phyloP scores from a whole-genome alignment of 2,888 invertebrate species.

The Leptura quadrifasciata region DNA sequence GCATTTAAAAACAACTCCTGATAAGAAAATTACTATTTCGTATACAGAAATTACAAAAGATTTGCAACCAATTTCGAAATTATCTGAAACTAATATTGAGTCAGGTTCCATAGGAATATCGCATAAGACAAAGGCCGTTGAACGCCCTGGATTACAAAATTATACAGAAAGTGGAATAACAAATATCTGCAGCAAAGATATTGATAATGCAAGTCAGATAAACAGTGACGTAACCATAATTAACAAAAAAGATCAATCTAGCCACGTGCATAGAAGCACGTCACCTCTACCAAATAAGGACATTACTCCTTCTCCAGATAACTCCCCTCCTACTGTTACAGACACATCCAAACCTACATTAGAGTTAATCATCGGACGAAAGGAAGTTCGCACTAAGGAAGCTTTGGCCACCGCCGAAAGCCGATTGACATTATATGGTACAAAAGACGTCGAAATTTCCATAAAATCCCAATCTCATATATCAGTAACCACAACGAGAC shows the following conservation, averaged over 20 bases:
- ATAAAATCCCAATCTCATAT: slow-evolving; percentile 76
- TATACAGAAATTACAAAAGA: slow-evolving; percentile 56
- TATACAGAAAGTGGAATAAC: slow-evolving; percentile 19
- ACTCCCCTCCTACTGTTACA: slow-evolving; percentile 54
- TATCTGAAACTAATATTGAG: slow-evolving; percentile 44
- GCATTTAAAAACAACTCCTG: slow-evolving; percentile 61
- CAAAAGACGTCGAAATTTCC: slow-evolving; percentile 76
- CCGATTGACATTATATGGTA: slow-evolving; percentile 75
- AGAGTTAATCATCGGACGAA: slow-evolving; percentile 75
- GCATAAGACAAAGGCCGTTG: slow-evolving; percentile 44
- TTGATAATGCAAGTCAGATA: slow-evolving; percentile 9
- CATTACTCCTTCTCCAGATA: slow-evolving; percentile 65
- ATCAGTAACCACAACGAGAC: slow-evolving; percentile 73
- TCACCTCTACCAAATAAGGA: slow-evolving; percentile 71
- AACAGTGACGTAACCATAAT: slow-evolving; percentile 23
- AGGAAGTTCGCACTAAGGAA: slow-evolving; percentile 75
- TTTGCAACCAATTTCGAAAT: slow-evolving; percentile 27
- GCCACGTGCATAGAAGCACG: slow-evolving; percentile 69
- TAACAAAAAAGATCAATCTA: slow-evolving; percentile 43
- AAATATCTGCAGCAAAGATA: slow-evolving; percentile 22
- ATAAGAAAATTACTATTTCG: slow-evolving; percentile 60
- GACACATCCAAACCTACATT: slow-evolving; percentile 69
- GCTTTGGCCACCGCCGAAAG: slow-evolving; percentile 76
- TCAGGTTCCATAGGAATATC: slow-evolving; percentile 51
- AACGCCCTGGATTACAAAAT: slow-evolving; percentile 18